phyloP scores from a whole-genome alignment of 2,797 vertebrate genomes.

The Falco berigora region DNA sequence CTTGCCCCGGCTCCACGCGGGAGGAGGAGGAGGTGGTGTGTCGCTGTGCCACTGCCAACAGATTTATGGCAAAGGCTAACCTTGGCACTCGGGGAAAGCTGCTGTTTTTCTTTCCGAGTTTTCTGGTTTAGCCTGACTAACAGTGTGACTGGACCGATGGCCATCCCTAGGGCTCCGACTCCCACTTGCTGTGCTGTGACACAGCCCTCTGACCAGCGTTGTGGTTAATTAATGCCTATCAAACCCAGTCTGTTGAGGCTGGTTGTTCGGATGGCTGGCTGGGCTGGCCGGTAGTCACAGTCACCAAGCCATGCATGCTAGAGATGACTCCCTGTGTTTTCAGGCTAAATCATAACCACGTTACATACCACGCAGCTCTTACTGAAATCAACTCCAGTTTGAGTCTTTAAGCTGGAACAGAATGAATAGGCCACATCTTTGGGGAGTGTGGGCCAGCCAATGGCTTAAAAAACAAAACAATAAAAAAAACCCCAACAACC shows the following conservation, averaged over 20 bases:
- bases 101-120: neutral
- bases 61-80: neutral
- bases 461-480: constrained; percentile 5
- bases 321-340: neutral
- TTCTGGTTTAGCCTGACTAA: neutral
- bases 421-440: constrained; percentile 13
- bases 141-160: fast-evolving
- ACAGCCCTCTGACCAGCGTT: fast-evolving
- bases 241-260: neutral
- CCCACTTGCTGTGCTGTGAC: fast-evolving
- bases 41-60: neutral
- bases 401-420: neutral
- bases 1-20: fast-evolving
- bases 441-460: neutral
- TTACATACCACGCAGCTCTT: neutral
- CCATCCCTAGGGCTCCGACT: fast-evolving
- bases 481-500: neutral
- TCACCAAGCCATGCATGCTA: fast-evolving
- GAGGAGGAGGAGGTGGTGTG: neutral
- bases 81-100: neutral
- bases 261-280: neutral
- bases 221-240: neutral
- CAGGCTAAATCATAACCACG: neutral
- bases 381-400: neutral
- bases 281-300: neutral